phyloP scores from a whole-genome alignment of 2,888 invertebrate genomes.

The Catocala fraxini region DNA sequence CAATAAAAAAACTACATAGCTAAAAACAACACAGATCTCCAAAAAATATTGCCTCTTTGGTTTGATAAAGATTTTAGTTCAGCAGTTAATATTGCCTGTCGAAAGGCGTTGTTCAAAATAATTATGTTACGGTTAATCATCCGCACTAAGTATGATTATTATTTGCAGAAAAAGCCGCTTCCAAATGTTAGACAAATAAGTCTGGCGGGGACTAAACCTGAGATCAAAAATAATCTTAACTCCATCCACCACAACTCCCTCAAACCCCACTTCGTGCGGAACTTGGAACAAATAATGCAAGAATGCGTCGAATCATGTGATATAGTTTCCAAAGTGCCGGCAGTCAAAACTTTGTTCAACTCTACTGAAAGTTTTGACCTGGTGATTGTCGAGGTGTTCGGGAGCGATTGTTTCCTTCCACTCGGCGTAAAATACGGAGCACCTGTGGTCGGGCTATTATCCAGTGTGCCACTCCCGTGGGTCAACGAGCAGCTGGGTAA shows the following conservation, averaged over 20 bases:
- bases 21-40: no score
- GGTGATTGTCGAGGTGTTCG: conserved; percentile 85
- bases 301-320: conserved; percentile 83
- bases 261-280: conserved; percentile 74
- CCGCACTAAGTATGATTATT: conserved; percentile 11
- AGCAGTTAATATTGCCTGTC: no score
- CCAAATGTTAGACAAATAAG: conserved; percentile 80
- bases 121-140: no score
- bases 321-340: conserved; percentile 73
- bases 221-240: conserved; percentile 77
- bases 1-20: no score
- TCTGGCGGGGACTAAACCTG: conserved; percentile 81
- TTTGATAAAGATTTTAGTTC: no score
- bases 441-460: conserved; percentile 85
- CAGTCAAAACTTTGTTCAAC: conserved; percentile 72
- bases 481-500: conserved; percentile 86
- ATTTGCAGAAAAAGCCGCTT: conserved; percentile 78
- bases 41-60: no score
- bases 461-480: conserved; percentile 87
- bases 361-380: conserved; percentile 74
- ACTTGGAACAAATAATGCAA: conserved; percentile 79
- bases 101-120: no score
- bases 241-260: conserved; percentile 65
- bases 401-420: conserved; percentile 87
- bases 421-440: conserved; percentile 84